Conservation (phyloP, 2,113 vertebrate genomes). For the Leucosticte australis region DNA sequence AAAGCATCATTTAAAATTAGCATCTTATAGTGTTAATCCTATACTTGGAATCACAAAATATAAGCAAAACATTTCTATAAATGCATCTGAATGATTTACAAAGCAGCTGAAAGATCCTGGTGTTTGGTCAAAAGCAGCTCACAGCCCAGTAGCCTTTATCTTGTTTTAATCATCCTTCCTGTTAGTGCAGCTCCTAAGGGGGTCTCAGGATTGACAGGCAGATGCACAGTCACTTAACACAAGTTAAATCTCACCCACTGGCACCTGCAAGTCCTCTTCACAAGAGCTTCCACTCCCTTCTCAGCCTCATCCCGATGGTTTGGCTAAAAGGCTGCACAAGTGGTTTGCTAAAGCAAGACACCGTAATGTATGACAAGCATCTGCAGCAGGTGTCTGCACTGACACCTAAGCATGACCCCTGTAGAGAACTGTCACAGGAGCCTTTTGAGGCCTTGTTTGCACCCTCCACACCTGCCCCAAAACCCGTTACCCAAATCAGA, state of each 20-base stretch:
- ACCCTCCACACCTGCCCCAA: not conserved
- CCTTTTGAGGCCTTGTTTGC: not conserved
- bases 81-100: not conserved
- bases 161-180: not conserved
- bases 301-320: not conserved
- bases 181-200: not conserved
- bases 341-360: not conserved
- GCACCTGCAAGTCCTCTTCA: not conserved
- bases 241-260: not conserved
- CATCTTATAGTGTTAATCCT: not conserved
- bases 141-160: not conserved
- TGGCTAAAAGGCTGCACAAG: not conserved
- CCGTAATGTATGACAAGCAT: rapidly evolving
- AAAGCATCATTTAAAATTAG: not conserved
- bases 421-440: rapidly evolving
- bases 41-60: not conserved
- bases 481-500: not conserved
- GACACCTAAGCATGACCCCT: not conserved
- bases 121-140: not conserved
- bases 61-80: not conserved
- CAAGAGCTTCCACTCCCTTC: not conserved
- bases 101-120: not conserved
- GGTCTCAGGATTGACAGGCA: not conserved
- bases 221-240: not conserved
- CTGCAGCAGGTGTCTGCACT: not conserved